A percentile compares a stretch with the other conserved stretches of the same genome.
Conservation (phyloP, 2,888 invertebrate genomes). For the Phengaris arion region DNA sequence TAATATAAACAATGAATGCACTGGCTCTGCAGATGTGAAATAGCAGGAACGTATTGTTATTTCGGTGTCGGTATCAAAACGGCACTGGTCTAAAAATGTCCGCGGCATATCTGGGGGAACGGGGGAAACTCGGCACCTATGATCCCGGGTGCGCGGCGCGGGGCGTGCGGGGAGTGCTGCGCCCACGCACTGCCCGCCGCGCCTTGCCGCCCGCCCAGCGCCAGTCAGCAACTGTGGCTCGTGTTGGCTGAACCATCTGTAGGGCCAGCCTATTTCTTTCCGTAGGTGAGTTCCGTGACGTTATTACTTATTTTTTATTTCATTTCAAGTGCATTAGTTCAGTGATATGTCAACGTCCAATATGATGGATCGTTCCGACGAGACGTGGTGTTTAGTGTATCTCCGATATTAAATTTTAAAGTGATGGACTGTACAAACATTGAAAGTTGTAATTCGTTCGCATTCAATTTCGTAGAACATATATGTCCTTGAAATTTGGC, state of each 20-base stretch:
- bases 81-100: conserved; percentile 77
- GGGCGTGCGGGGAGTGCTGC: conserved; percentile 44
- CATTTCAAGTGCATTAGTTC: conserved; percentile 47
- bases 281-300: conserved; percentile 72
- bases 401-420: not conserved
- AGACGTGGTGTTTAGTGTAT: not conserved
- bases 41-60: conserved; percentile 50
- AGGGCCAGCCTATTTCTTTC: conserved; percentile 76
- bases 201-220: conserved; percentile 73
- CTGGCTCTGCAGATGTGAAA: not conserved
- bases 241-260: conserved; percentile 83
- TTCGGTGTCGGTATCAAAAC: conserved; percentile 78
- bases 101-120: conserved; percentile 49
- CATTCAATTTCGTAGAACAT: not conserved
- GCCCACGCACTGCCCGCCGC: conserved; percentile 71
- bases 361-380: conserved; percentile 42
- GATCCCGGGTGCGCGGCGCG: conserved; percentile 37
- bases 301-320: conserved; percentile 41
- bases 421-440: not conserved
- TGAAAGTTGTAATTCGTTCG: not conserved
- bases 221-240: conserved; percentile 78
- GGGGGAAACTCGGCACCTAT: conserved; percentile 41
- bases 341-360: conserved; percentile 59
- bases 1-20: not conserved
- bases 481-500: not conserved